A percentile compares a stretch with the other conserved stretches of the same genome.
Evolutionary conservation across 2,113 vertebrate species (phyloP).

Genomic region (Verasper variegatus): DNA sequence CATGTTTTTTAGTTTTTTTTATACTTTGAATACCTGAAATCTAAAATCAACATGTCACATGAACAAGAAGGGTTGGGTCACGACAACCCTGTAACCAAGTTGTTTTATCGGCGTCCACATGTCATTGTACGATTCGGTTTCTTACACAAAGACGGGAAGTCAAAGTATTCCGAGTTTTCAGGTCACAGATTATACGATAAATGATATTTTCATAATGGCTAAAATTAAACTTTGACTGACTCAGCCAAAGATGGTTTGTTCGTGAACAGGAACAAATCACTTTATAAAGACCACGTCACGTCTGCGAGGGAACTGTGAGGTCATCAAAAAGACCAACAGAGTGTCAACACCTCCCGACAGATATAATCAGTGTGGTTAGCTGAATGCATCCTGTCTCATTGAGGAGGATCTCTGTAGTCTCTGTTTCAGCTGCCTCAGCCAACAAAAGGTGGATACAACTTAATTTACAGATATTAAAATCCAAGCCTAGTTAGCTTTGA

Average conservation of each 20-base stretch:
- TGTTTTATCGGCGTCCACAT: neutral
- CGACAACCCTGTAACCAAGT: neutral
- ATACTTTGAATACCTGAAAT: conserved; percentile 5
- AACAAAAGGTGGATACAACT: neutral
- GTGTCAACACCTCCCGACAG: neutral
- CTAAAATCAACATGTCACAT: conserved; percentile 8
- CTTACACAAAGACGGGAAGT: neutral
- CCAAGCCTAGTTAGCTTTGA: neutral
- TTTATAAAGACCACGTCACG: neutral
- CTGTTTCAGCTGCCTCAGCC: neutral
- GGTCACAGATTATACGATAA: neutral
- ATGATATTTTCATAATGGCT: neutral
- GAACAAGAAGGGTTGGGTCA: conserved; percentile 6
- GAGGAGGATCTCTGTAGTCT: neutral
- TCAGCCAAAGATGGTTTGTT: neutral
- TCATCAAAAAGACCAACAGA: too few relatives aligned
- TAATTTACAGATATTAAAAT: neutral
- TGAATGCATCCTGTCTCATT: neutral
- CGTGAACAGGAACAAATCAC: neutral
- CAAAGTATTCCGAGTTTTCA: neutral
- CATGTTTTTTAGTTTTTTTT: conserved; percentile 4
- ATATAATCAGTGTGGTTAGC: neutral
- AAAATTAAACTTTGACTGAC: neutral
- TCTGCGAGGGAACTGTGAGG: neutral
- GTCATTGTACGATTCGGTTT: neutral